These are phyloP conservation scores for Nothocercus julius DNA, from an alignment of 2,113 vertebrate genomes.

Conservation along the genomic window DNA sequence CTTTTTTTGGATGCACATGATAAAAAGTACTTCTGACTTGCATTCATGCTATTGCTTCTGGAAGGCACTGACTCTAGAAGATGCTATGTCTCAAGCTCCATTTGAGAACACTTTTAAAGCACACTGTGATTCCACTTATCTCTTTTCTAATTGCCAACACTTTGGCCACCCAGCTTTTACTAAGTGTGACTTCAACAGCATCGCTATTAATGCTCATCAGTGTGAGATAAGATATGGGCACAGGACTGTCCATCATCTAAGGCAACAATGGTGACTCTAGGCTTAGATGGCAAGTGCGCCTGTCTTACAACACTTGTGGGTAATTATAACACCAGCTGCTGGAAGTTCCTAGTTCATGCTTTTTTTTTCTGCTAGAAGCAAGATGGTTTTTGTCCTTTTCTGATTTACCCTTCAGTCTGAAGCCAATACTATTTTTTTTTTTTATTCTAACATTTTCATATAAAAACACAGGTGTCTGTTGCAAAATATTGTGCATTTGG, in stretches of 20 bases:
- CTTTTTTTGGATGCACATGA: neutral
- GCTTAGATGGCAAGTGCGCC: neutral
- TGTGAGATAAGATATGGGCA: rapidly evolving
- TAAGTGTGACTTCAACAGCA: neutral
- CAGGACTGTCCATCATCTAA: rapidly evolving
- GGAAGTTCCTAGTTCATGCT: neutral
- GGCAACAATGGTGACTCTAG: neutral
- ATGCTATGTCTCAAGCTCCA: neutral
- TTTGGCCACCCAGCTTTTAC: neutral
- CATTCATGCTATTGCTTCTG: neutral
- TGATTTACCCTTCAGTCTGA: neutral
- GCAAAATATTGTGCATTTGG: neutral
- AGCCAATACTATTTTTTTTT: neutral
- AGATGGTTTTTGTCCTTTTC: neutral
- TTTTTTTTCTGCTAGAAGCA: neutral
- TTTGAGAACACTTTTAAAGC: neutral
- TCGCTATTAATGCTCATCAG: neutral
- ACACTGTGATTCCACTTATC: neutral
- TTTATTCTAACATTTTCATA: neutral
- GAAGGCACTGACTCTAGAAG: neutral
- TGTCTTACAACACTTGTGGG: neutral
- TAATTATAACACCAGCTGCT: neutral
- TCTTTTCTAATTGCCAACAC: neutral
- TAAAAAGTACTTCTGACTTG: neutral
- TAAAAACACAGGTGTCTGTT: neutral